Conservation (phyloP, 1,140 invertebrate genomes). For the Asbolus verrucosus region DNA sequence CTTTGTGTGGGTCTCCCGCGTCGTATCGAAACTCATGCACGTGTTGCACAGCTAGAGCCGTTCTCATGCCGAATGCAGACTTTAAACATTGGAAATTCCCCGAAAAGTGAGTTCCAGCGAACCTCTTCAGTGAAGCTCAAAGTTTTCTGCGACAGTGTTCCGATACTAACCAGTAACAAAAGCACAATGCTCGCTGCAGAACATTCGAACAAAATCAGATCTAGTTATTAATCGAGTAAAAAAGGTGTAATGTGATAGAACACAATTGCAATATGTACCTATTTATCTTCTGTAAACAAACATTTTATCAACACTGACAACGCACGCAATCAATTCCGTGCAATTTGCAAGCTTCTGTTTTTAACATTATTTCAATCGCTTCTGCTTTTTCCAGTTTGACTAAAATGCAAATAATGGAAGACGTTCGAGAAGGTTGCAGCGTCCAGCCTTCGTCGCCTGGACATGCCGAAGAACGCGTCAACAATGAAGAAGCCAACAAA, state of each 20-base stretch:
- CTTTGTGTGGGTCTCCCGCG: slow-evolving; percentile 39
- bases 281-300: slow-evolving; percentile 29
- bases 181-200: no score
- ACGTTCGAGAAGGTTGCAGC: slow-evolving; percentile 62
- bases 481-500: slow-evolving; percentile 40
- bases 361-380: not conserved
- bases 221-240: no score
- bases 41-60: slow-evolving; percentile 19
- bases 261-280: slow-evolving; percentile 12
- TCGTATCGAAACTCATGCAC: slow-evolving; percentile 5
- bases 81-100: not conserved
- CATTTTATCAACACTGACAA: slow-evolving; percentile 3
- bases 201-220: no score
- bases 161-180: no score
- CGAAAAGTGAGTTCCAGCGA: not conserved
- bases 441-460: slow-evolving; percentile 62
- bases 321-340: slow-evolving; percentile 3
- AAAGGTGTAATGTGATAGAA: not conserved
- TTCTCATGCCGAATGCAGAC: no score
- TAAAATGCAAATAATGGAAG: slow-evolving; percentile 66
- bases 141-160: no score
- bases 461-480: slow-evolving; percentile 60
- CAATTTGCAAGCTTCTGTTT: not conserved
- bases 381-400: slow-evolving; percentile 63
- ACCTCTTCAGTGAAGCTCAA: no score